Conservation (phyloP, 2,797 vertebrate species). For the Carapus acus region DNA sequence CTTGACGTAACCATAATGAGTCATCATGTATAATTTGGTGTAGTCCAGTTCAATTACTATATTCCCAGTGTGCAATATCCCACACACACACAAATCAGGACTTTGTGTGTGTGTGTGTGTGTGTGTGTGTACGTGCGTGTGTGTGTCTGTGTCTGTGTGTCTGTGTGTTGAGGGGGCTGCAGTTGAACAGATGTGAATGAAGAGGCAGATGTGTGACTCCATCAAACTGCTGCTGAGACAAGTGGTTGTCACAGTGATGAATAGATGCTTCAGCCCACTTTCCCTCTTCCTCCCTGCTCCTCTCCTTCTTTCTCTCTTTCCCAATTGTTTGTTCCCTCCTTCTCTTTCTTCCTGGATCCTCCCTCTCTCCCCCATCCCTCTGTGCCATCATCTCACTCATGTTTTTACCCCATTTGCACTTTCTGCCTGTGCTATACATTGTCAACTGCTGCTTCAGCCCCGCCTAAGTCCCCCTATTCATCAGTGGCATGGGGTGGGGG, state of each 20-base stretch:
- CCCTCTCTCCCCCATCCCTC: neutral
- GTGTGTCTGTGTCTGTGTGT: too few relatives aligned
- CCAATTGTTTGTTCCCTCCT: constrained; percentile 1
- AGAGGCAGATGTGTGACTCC: constrained; percentile 60
- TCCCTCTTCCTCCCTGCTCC: constrained; percentile 1
- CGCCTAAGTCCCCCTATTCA: constrained; percentile 62
- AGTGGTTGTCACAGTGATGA: constrained; percentile 44
- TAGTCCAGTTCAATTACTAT: too few relatives aligned
- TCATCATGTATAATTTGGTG: too few relatives aligned
- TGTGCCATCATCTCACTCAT: neutral
- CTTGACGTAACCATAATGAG: too few relatives aligned
- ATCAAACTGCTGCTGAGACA: constrained; percentile 53
- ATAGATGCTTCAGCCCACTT: constrained; percentile 21
- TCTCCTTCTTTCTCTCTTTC: constrained; percentile 1
- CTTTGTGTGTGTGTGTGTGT: too few relatives aligned
- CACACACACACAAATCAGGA: too few relatives aligned
- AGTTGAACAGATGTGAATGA: constrained; percentile 50
- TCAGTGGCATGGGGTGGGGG: constrained; percentile 59
- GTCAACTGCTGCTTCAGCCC: constrained; percentile 61
- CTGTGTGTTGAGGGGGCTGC: neutral
- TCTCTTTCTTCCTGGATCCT: neutral
- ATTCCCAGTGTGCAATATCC: too few relatives aligned
- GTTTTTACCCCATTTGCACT: constrained; percentile 1
- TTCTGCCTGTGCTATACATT: constrained; percentile 36
- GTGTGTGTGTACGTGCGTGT: too few relatives aligned